Conservation (phyloP, 2,888 invertebrate species). For the Pyrocoelia pectoralis region DNA sequence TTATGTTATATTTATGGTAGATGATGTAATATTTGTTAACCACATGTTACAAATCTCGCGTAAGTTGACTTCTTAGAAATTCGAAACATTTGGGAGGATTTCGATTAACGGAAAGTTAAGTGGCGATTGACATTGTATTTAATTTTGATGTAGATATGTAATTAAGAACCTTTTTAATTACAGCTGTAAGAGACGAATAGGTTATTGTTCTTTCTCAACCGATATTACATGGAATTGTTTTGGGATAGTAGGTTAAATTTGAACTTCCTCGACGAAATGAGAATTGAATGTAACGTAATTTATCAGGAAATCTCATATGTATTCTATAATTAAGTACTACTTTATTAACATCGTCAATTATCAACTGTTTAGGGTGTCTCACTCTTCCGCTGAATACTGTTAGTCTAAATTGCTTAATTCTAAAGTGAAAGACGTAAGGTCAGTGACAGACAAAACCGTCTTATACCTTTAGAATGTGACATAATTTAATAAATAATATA, state of each 20-base stretch:
- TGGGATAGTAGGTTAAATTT: not conserved
- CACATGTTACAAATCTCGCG: not conserved
- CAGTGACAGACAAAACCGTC: not conserved
- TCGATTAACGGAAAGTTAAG: not conserved
- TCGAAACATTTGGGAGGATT: not conserved
- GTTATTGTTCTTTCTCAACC: not conserved
- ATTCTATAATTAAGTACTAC: too few species aligned
- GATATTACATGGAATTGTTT: not conserved
- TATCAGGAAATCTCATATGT: not conserved
- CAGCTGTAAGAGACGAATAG: not conserved
- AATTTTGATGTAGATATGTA: too few species aligned
- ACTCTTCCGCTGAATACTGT: not conserved
- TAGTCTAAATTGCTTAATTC: not conserved
- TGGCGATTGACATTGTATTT: not conserved
- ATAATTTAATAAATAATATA: not conserved
- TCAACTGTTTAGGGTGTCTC: not conserved
- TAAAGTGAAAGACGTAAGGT: not conserved
- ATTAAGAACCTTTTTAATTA: too few species aligned
- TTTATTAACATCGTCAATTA: too few species aligned
- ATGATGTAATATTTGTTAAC: conserved; percentile 6
- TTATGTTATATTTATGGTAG: not conserved
- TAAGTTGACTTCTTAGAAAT: not conserved
- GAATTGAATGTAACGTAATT: not conserved
- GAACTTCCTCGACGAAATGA: not conserved
- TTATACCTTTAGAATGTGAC: too few species aligned